Evolutionary conservation across 2,113 vertebrate genomes (phyloP).

Genomic region (Dasypus novemcinctus): DNA sequence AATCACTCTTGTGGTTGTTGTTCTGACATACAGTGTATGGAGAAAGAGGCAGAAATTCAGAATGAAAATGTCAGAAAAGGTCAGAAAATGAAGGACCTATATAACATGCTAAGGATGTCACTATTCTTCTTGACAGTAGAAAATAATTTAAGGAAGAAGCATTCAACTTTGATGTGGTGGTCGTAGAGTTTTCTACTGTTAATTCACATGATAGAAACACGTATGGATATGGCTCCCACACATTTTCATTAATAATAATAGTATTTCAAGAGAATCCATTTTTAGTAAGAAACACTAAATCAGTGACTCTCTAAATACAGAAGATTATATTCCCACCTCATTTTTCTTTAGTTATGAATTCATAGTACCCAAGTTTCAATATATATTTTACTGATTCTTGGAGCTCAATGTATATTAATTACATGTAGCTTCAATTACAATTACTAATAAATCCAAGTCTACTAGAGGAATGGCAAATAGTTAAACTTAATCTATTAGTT

Average conservation of each 20-base stretch:
- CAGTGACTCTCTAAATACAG: background rate
- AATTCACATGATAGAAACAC: background rate
- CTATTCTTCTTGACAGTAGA: background rate
- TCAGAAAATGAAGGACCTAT: background rate
- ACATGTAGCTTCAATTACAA: background rate
- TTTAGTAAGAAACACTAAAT: slow-evolving; percentile 43
- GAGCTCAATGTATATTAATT: slow-evolving; percentile 29
- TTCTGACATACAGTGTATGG: background rate
- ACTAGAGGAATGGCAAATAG: background rate
- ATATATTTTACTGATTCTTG: slow-evolving; percentile 29
- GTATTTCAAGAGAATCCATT: background rate
- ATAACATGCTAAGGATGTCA: background rate
- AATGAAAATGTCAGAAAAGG: background rate
- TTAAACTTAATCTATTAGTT: background rate
- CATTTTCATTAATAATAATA: background rate
- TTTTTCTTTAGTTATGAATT: slow-evolving; percentile 40
- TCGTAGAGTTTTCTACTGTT: background rate
- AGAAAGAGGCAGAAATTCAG: background rate
- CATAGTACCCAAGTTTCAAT: background rate
- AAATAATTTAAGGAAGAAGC: background rate
- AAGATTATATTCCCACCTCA: background rate
- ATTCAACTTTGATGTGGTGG: background rate
- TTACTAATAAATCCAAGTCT: slow-evolving; percentile 45
- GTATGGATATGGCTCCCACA: background rate
- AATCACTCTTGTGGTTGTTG: no score